Evolutionary conservation across 2,113 vertebrate species (phyloP).

Genomic region (Azemiops feae): DNA sequence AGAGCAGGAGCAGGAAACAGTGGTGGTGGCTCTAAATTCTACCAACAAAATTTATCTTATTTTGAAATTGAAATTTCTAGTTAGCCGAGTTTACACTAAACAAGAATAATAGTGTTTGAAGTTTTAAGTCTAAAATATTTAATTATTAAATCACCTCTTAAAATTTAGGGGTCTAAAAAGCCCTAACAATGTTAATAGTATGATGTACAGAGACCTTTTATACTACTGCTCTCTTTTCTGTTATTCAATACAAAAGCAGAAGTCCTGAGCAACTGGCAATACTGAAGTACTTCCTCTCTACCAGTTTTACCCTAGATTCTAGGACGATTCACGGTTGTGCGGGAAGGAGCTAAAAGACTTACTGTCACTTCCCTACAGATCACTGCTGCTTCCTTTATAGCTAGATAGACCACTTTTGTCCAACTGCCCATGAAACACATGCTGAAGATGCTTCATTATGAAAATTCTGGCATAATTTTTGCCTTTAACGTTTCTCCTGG

Average conservation of each 20-base stretch:
- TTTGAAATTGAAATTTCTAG: background rate
- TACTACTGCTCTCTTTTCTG: background rate
- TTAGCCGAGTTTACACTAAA: background rate
- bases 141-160: background rate
- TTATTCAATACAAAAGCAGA: background rate
- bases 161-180: background rate
- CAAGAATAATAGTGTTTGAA: background rate
- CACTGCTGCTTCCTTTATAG: background rate
- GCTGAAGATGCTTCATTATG: background rate
- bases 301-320: background rate
- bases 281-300: background rate
- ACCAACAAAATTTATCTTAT: background rate
- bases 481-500: background rate
- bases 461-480: background rate
- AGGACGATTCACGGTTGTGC: background rate
- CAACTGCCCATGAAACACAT: background rate
- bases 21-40: background rate
- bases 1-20: background rate
- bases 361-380: no score
- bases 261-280: background rate
- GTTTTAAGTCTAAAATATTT: background rate
- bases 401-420: background rate
- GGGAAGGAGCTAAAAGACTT: background rate
- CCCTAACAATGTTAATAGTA: background rate
- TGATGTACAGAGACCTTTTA: no score